Conservation (phyloP, 2,888 invertebrate species). For the Beris chalybata region DNA sequence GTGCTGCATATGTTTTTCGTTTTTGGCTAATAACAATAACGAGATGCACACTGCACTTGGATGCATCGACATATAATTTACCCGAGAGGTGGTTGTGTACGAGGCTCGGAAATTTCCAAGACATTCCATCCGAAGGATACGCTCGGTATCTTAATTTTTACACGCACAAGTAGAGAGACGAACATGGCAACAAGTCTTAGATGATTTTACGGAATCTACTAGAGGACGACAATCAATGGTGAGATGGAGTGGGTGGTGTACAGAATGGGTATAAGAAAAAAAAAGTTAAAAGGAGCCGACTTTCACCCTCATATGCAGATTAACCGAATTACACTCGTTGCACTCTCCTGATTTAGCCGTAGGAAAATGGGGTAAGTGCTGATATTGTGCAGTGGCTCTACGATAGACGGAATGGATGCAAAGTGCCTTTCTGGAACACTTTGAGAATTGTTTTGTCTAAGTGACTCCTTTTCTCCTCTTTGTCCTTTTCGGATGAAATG, state of each 20-base stretch:
- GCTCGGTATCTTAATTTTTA: too few species aligned
- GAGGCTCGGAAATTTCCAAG: too few species aligned
- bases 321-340: conserved; percentile 36
- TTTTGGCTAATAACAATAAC: neutral
- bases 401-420: neutral
- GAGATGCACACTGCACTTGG: too few species aligned
- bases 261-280: conserved; percentile 1
- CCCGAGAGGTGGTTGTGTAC: too few species aligned
- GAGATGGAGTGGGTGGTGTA: conserved; percentile 5
- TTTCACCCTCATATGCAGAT: conserved; percentile 35
- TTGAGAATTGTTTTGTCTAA: conserved; percentile 29
- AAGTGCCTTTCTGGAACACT: conserved; percentile 28
- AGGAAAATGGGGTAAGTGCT: conserved; percentile 28
- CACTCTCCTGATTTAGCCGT: conserved; percentile 12
- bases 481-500: conserved; percentile 33
- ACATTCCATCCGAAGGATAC: too few species aligned
- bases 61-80: too few species aligned
- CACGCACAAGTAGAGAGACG: neutral
- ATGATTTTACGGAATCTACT: too few species aligned
- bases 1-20: conserved; percentile 6
- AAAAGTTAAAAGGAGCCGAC: conserved; percentile 35
- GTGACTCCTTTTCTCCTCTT: conserved; percentile 34
- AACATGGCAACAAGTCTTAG: conserved; percentile 20
- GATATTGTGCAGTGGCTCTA: conserved; percentile 9
- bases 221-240: too few species aligned